These are phyloP conservation scores for Oxystoma pomonae DNA, from an alignment of 2,888 invertebrate genomes.

Conservation along the genomic window DNA sequence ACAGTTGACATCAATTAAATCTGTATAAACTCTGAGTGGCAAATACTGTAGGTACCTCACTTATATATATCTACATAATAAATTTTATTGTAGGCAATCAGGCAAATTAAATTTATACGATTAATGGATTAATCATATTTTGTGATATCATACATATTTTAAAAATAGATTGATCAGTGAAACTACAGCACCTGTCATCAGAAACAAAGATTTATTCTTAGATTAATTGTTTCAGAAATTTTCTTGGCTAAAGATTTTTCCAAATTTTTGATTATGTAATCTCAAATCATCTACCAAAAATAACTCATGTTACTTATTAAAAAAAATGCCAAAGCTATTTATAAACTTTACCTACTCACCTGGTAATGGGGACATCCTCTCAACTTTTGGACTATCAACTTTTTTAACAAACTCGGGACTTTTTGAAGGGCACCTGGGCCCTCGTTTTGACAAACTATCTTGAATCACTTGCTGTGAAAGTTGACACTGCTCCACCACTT, in stretches of 20 bases:
- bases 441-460: slow-evolving; percentile 49
- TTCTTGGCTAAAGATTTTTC: no score
- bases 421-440: slow-evolving; percentile 48
- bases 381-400: slow-evolving; percentile 37
- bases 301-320: no score
- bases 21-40: no score
- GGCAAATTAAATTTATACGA: no score
- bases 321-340: no score
- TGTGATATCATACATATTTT: neutral
- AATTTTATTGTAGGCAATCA: no score
- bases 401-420: slow-evolving; percentile 27
- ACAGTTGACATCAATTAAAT: no score
- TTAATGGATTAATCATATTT: neutral
- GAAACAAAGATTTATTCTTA: neutral
- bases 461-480: slow-evolving; percentile 46
- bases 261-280: no score
- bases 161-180: neutral
- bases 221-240: neutral
- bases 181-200: neutral
- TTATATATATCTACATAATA: no score
- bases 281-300: no score
- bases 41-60: no score
- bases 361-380: slow-evolving; percentile 39
- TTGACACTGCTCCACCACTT: slow-evolving; percentile 58
- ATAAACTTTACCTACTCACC: no score